phyloP scores from a whole-genome alignment of 2,888 invertebrate genomes.

The Dyspetes luteomarginatus region DNA sequence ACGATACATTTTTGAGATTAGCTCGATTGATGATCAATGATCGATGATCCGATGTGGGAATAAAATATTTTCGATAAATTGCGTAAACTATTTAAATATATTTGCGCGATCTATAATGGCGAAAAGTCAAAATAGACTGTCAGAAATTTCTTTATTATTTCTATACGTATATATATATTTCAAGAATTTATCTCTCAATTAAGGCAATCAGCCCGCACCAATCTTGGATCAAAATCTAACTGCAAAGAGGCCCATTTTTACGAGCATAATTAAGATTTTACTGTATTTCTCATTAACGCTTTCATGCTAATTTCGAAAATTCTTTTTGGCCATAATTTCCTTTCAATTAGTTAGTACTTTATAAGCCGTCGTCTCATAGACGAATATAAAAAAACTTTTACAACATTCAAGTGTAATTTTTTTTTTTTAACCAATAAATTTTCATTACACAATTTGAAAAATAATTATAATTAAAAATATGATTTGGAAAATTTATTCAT shows the following conservation, averaged over 20 bases:
- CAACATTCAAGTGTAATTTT: neutral
- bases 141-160: neutral
- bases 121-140: neutral
- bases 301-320: neutral
- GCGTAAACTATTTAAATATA: neutral
- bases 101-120: neutral
- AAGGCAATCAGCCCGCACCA: neutral
- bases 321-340: neutral
- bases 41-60: too few species aligned
- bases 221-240: neutral
- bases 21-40: neutral
- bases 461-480: too few species aligned
- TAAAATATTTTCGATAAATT: neutral
- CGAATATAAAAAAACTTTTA: neutral
- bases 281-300: conserved; percentile 5
- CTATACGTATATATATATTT: neutral
- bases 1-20: neutral
- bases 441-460: too few species aligned
- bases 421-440: neutral
- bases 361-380: neutral
- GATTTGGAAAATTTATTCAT: too few species aligned
- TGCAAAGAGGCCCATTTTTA: neutral
- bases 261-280: neutral
- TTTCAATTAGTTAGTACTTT: neutral
- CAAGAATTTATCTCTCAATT: neutral